Conservation (phyloP, 2,113 vertebrate genomes). For the Choloepus hoffmanni region DNA sequence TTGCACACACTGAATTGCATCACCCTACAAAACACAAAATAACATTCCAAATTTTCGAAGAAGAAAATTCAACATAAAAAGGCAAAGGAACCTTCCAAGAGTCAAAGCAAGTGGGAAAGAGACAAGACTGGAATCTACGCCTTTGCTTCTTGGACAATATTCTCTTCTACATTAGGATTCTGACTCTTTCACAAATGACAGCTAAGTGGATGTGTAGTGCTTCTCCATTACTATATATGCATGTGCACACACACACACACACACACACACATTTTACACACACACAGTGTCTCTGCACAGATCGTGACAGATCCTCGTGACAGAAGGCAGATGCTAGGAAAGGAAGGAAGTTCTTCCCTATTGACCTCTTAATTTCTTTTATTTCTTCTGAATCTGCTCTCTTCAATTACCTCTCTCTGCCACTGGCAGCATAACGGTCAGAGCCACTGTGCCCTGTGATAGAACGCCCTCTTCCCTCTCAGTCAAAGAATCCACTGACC, state of each 20-base stretch:
- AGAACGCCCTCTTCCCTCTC: not conserved
- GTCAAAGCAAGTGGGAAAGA: not conserved
- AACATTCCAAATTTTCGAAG: not conserved
- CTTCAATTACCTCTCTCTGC: not conserved
- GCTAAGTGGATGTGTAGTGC: too few relatives aligned
- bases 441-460: not conserved
- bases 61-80: not conserved
- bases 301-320: too few relatives aligned
- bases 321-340: not conserved
- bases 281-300: not conserved
- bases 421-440: rapidly evolving
- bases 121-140: not conserved
- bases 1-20: rapidly evolving
- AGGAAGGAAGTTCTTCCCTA: not conserved
- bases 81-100: not conserved
- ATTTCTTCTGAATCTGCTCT: not conserved
- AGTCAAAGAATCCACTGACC: not conserved
- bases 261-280: too few relatives aligned
- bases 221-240: not conserved
- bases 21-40: not conserved
- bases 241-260: not conserved
- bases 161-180: not conserved
- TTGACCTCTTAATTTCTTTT: not conserved
- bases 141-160: not conserved
- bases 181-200: not conserved